A percentile compares a stretch with the other conserved stretches of the same genome.
These are phyloP conservation scores for Pelobates cultripes DNA, from an alignment of 2,797 vertebrate genomes.

Conservation along the genomic window DNA sequence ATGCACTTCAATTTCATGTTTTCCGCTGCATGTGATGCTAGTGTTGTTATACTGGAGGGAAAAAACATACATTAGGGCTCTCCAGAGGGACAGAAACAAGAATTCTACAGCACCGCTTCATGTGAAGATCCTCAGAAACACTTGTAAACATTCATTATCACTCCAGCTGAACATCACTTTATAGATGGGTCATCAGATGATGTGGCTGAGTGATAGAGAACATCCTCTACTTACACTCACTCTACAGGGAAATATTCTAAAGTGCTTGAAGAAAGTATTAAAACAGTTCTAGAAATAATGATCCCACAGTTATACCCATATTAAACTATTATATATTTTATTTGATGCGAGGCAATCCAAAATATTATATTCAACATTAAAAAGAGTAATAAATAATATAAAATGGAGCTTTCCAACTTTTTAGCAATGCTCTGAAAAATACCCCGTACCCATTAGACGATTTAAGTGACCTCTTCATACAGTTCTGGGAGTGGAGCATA, in stretches of 20 bases:
- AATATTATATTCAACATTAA: too few species aligned
- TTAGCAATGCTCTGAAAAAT: too few species aligned
- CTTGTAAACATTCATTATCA: slow-evolving; percentile 49
- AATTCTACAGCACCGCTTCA: slow-evolving; percentile 28
- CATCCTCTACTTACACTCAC: background rate
- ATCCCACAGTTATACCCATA: too few species aligned
- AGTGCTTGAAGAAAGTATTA: background rate
- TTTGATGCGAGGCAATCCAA: too few species aligned
- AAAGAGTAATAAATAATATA: too few species aligned
- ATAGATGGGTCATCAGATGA: slow-evolving; percentile 32
- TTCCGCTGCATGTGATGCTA: background rate
- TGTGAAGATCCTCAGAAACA: slow-evolving; percentile 47
- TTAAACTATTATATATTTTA: too few species aligned
- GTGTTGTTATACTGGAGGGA: slow-evolving; percentile 18
- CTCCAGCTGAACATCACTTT: slow-evolving; percentile 21
- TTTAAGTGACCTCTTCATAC: too few species aligned
- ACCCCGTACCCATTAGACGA: too few species aligned
- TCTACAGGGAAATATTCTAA: slow-evolving; percentile 1
- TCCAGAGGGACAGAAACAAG: slow-evolving; percentile 35
- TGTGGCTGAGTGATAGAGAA: slow-evolving; percentile 15
- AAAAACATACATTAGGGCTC: background rate
- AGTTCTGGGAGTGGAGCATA: too few species aligned
- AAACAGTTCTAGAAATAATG: too few species aligned
- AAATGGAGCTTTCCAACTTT: too few species aligned
- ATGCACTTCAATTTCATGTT: slow-evolving; percentile 26